Evolutionary conservation across 2,113 vertebrate species (phyloP).

Genomic region (Neopipo cinnamomea): DNA sequence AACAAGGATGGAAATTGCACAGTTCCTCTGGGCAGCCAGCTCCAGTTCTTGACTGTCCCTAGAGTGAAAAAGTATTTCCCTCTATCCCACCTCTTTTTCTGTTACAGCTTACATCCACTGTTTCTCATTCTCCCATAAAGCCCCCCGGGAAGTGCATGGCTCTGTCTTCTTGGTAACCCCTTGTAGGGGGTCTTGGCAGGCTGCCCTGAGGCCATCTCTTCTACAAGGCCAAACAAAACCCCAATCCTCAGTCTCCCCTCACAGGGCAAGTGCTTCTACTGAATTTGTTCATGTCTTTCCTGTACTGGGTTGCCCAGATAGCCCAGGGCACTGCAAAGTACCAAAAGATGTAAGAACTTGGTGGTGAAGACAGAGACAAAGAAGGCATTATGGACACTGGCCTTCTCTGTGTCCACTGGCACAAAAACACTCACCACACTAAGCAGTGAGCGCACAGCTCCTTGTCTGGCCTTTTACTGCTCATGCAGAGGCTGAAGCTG

Average conservation of each 20-base stretch:
- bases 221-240: not conserved
- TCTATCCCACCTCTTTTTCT: not conserved
- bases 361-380: not conserved
- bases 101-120: not conserved
- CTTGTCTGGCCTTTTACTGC: not conserved
- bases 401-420: not conserved
- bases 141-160: not conserved
- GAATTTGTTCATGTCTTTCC: not conserved
- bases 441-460: not conserved
- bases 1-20: not conserved
- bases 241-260: not conserved
- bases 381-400: not conserved
- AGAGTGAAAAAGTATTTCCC: not conserved
- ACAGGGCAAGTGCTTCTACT: not conserved
- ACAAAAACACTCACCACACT: not conserved
- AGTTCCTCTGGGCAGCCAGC: not conserved
- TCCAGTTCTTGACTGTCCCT: not conserved
- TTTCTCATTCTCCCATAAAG: not conserved
- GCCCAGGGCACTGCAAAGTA: not conserved
- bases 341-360: not conserved
- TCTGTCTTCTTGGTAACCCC: not conserved
- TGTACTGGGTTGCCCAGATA: not conserved
- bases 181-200: fast-evolving
- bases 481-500: not conserved
- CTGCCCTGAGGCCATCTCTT: not conserved